Evolutionary conservation across 2,113 vertebrate species (phyloP).

Genomic region (Boleophthalmus pectinirostris): DNA sequence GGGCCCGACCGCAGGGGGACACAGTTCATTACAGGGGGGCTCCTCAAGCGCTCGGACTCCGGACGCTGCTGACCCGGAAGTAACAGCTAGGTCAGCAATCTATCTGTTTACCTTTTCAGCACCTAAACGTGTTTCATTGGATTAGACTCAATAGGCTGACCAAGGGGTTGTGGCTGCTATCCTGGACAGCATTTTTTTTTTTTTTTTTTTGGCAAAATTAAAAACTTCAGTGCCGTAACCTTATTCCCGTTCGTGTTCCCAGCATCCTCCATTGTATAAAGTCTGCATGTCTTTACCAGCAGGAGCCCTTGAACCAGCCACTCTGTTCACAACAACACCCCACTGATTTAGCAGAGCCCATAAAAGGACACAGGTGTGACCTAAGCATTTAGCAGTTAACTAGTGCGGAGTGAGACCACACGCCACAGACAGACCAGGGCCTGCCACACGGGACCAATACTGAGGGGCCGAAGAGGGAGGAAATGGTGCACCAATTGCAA

Average conservation of each 20-base stretch:
- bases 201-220: background rate
- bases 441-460: conserved; percentile 57
- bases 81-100: conserved; percentile 71
- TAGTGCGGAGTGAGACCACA: conserved; percentile 71
- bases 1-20: conserved; percentile 74
- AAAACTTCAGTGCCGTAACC: background rate
- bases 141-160: conserved; percentile 49
- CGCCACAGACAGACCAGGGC: conserved; percentile 61
- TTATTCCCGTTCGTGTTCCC: too few relatives aligned
- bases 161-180: conserved; percentile 34
- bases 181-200: background rate
- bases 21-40: conserved; percentile 73
- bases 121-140: conserved; percentile 62
- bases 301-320: conserved; percentile 31
- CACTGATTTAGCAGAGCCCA: conserved; percentile 65
- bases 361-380: conserved; percentile 76
- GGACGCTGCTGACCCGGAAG: conserved; percentile 71
- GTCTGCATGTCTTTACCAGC: conserved; percentile 32
- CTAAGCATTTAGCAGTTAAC: conserved; percentile 69
- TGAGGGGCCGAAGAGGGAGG: conserved; percentile 11
- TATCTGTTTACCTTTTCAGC: conserved; percentile 63
- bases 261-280: background rate
- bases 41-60: conserved; percentile 48
- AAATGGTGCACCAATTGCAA: conserved; percentile 63
- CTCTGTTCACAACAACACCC: conserved; percentile 47